Percentiles rank a stretch among this genome's conserved stretches.
Conservation (phyloP, 2,797 vertebrate genomes). For the Paguma larvata region DNA sequence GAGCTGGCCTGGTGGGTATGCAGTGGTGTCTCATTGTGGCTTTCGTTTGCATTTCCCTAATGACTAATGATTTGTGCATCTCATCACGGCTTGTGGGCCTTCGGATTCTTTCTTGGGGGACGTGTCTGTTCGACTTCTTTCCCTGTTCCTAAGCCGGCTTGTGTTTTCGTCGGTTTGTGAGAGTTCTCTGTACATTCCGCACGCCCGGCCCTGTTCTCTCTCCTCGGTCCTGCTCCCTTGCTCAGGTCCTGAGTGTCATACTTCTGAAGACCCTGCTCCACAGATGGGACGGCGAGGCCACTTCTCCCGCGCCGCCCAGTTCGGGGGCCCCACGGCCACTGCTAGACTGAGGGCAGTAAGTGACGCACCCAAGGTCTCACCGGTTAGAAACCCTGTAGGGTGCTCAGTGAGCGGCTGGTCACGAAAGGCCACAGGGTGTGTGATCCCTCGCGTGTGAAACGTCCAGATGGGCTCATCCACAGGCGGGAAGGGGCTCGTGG, state of each 20-base stretch:
- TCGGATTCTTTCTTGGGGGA: not conserved
- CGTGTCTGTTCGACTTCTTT: not conserved
- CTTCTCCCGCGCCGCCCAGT: not conserved
- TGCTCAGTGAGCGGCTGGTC: not conserved
- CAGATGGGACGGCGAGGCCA: not conserved
- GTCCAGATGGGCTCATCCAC: not conserved
- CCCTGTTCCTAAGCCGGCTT: not conserved
- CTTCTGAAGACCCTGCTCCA: not conserved
- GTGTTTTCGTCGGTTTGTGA: not conserved
- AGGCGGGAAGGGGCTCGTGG: not conserved
- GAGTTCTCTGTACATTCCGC: not conserved
- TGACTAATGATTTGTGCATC: not conserved
- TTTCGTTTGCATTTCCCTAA: not conserved
- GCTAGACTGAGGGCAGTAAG: too few relatives aligned
- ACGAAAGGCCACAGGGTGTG: not conserved
- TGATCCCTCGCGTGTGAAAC: fast-evolving
- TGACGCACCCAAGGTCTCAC: not conserved
- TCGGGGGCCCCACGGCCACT: not conserved
- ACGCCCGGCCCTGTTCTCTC: not conserved
- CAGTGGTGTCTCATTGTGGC: not conserved
- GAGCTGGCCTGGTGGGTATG: not conserved
- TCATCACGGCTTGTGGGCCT: not conserved
- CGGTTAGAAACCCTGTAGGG: not conserved
- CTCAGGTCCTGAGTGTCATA: not conserved
- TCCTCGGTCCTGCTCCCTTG: fast-evolving